phyloP scores from a whole-genome alignment of 2,797 vertebrate species.

The Hippocampus kuda region DNA sequence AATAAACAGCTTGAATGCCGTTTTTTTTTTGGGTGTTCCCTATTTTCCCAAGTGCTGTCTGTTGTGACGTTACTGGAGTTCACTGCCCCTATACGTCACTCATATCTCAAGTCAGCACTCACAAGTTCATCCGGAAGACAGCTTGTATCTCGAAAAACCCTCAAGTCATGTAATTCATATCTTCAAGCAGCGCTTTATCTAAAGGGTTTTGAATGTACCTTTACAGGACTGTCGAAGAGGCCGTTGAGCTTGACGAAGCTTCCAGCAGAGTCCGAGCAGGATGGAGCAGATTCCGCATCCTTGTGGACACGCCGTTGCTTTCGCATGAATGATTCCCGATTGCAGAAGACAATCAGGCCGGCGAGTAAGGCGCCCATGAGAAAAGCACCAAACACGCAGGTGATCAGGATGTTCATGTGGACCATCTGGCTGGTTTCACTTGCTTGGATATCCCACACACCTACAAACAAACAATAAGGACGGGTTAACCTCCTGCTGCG shows the following conservation, averaged over 20 bases:
- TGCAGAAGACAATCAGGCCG: slow-evolving; percentile 93
- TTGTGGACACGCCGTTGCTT: slow-evolving; percentile 88
- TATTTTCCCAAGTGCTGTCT: too few relatives aligned
- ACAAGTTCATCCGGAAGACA: too few relatives aligned
- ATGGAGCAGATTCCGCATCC: slow-evolving; percentile 87
- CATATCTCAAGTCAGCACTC: not conserved
- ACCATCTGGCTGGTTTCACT: slow-evolving; percentile 97
- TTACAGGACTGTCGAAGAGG: slow-evolving; percentile 92
- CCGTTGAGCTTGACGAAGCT: slow-evolving; percentile 94
- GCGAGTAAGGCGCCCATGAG: slow-evolving; percentile 92
- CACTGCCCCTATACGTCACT: not conserved
- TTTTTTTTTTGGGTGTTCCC: too few relatives aligned
- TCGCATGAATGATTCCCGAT: slow-evolving; percentile 82
- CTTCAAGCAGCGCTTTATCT: too few relatives aligned
- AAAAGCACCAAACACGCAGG: slow-evolving; percentile 93
- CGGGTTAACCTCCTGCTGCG: slow-evolving; percentile 12
- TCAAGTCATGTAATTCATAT: too few relatives aligned
- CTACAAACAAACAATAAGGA: slow-evolving; percentile 52
- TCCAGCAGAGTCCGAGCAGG: slow-evolving; percentile 87
- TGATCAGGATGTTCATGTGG: slow-evolving; percentile 98
- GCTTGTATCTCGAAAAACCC: too few relatives aligned
- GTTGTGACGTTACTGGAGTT: too few relatives aligned
- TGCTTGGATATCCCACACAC: slow-evolving; percentile 90
- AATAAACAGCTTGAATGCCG: too few relatives aligned
- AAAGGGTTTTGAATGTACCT: slow-evolving; percentile 51